Percentiles rank a stretch among this genome's conserved stretches.
These are phyloP conservation scores for Rotaria socialis DNA, from an alignment of 2,888 invertebrate genomes.

Conservation along the genomic window DNA sequence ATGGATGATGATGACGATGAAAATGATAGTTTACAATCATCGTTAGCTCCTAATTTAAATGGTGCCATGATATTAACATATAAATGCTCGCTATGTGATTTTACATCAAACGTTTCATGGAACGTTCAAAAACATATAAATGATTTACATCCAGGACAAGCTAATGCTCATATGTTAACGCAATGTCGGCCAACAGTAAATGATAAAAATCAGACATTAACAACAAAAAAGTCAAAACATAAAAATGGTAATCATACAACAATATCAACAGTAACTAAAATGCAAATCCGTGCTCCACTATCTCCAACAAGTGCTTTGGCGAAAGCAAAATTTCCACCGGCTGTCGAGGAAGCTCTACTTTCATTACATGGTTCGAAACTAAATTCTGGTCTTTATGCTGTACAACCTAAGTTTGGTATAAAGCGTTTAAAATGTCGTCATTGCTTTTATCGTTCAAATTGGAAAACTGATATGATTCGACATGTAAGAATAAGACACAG, in stretches of 20 bases:
- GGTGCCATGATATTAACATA: background rate
- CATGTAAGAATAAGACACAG: conserved; percentile 25
- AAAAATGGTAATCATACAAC: background rate
- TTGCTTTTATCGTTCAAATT: background rate
- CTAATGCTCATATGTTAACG: background rate
- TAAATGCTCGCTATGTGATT: conserved; percentile 33
- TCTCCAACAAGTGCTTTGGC: background rate
- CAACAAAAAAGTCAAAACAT: background rate
- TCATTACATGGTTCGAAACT: conserved; percentile 28
- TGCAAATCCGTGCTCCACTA: background rate
- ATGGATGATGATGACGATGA: background rate
- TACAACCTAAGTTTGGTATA: conserved; percentile 32
- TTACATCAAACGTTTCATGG: background rate
- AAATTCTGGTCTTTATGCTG: background rate
- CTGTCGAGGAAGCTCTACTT: background rate
- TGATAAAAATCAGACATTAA: background rate
- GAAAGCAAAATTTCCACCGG: conserved; percentile 10
- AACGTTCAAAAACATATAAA: conserved; percentile 22
- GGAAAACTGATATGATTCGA: conserved; percentile 41
- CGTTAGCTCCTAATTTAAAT: background rate
- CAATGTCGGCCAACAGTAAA: background rate
- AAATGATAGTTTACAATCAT: background rate
- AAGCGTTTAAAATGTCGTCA: conserved; percentile 31
- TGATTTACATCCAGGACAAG: background rate
- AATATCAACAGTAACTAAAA: no score